Evolutionary conservation across 2,113 vertebrate genomes (phyloP).

Genomic region (Ariopsis seemanni): DNA sequence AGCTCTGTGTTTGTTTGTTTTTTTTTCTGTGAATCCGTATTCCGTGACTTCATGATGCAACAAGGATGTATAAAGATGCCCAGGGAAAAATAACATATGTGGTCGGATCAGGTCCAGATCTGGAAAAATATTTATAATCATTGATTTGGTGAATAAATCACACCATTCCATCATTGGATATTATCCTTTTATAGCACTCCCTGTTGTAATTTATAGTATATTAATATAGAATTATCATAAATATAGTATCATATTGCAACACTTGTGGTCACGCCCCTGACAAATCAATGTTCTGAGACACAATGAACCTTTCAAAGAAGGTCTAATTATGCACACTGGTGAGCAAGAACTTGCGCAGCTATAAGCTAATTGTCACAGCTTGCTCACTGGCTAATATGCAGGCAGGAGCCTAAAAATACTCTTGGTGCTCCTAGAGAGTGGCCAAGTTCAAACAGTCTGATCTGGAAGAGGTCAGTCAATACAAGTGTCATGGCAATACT

Average conservation of each 20-base stretch:
- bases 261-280: neutral
- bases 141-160: neutral
- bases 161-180: neutral
- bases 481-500: slow-evolving; percentile 58
- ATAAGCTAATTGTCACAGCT: neutral
- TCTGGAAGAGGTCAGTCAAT: slow-evolving; percentile 59
- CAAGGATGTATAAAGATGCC: no score
- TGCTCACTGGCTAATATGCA: neutral
- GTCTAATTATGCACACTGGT: neutral
- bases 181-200: neutral
- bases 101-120: no score
- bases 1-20: no score
- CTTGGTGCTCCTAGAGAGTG: neutral
- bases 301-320: neutral
- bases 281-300: neutral
- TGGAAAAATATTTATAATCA: neutral
- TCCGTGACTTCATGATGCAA: no score
- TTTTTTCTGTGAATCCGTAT: no score
- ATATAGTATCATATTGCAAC: neutral
- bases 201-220: no score
- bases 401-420: slow-evolving; percentile 14
- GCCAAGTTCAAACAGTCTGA: neutral
- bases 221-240: no score
- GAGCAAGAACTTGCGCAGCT: neutral
- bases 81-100: no score